Evolutionary conservation across 53 echinoderm and acorn worm genomes (phyloP), one percentile per base, ranked within the genome.

Genomic region (Henricia sp.): DNA sequence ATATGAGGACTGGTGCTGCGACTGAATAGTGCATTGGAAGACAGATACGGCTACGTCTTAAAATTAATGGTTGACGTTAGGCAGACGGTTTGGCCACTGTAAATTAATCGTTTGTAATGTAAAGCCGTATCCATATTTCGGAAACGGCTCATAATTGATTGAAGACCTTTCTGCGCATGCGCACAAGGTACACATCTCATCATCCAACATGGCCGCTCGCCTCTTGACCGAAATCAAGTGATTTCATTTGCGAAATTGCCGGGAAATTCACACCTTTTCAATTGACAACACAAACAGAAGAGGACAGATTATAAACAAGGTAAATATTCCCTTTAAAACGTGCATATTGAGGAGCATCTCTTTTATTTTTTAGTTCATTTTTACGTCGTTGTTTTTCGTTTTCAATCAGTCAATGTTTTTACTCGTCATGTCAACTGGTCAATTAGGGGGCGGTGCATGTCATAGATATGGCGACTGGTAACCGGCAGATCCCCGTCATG

Each of bases 161-260:
- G 1, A 9, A 68, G 13, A 39, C n/a, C n/a, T n/a, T n/a, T 43
- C 48, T 70, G 30, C 80, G 80, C 80, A 80, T 80, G 80, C 80
- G 80, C 64, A 43, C 16, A 48, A 9, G 6, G 33, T 34, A 26
- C 28, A 4, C 19, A 33, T 34, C 77, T 43, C 62, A 43, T 63
- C 44, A 77, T 40, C n/a, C 63, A 80, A 80, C 80, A 80, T 80
- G 80, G 80, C 80, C 62, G 50, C 44, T 64, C 62, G 46, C 64
- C 64, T 62, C 63, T 17, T 32, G 6, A 80, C 16, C 19, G 20
- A 41, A 12, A 17, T 62, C 23, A 10, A 27, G 46, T 30, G 33
- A 46, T 60, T 80, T 80, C 80, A 14, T 38, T 30, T 63, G 70
- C 12, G 43, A 46, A 70, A 42, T 27, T 28, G 46, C 43, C 25